These are phyloP conservation scores for Rutpela maculata DNA, from an alignment of 2,888 invertebrate species.

Conservation along the genomic window DNA sequence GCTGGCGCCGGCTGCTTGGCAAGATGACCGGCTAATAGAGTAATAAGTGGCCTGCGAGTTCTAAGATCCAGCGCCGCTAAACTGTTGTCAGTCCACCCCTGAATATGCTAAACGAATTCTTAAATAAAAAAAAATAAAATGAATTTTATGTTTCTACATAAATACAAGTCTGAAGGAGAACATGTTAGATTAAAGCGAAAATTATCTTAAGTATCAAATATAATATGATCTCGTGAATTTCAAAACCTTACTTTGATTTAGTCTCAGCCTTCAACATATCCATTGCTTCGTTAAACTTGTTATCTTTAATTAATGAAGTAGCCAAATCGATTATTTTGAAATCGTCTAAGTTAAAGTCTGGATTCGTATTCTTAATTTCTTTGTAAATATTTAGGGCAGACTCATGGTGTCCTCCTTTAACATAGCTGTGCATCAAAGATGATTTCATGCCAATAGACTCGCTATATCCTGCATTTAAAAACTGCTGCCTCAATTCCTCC, in stretches of 20 bases:
- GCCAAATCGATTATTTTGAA: constrained; percentile 82
- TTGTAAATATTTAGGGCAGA: constrained; percentile 76
- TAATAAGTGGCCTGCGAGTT: too few relatives aligned
- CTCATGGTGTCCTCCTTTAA: constrained; percentile 76
- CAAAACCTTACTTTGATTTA: constrained; percentile 28
- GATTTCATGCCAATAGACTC: constrained; percentile 78
- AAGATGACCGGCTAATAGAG: too few relatives aligned
- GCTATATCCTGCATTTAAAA: constrained; percentile 54
- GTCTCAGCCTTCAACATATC: constrained; percentile 75
- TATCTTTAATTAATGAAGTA: constrained; percentile 76
- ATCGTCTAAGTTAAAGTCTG: constrained; percentile 79
- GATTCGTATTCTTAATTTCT: constrained; percentile 75
- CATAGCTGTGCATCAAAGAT: constrained; percentile 78
- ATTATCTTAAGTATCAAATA: too few relatives aligned
- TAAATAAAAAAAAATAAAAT: too few relatives aligned
- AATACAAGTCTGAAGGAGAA: too few relatives aligned
- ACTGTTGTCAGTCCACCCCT: too few relatives aligned
- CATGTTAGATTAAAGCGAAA: too few relatives aligned
- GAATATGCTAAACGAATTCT: too few relatives aligned
- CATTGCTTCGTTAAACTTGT: constrained; percentile 73
- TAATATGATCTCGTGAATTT: neutral
- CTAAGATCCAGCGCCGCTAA: too few relatives aligned
- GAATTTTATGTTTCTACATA: too few relatives aligned
- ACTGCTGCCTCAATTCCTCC: constrained; percentile 68
- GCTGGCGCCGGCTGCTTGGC: too few relatives aligned